Evolutionary conservation across 1,140 invertebrate genomes (phyloP), one percentile per base, ranked within the genome.

Genomic region (Lepidurus packardi): DNA sequence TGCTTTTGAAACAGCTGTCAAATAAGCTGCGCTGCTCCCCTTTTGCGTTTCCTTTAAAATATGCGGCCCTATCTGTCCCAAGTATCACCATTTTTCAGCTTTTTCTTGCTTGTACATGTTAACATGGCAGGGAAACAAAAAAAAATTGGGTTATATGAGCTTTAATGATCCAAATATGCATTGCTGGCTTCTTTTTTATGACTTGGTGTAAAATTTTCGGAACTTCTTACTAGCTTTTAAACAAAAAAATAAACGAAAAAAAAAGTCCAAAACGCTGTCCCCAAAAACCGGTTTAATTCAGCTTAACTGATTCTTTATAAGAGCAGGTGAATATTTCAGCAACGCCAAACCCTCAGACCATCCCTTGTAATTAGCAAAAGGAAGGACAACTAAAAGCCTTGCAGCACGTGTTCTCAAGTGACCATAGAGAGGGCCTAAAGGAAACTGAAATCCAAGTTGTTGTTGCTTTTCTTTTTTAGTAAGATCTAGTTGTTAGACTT

Each of bases 101-200:
- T 65, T 65, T 9, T n/a, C n/a, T 65, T 7, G 3, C 6, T 16
- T 65, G 4, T 65, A 21, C 53, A 65, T 13, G 8, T 65, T 65
- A 65, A 65, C 8, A 7, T 65, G 21, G 16, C 16, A 5, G 53
- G 21, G 53, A 7, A 11, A 34, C 34, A 34, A 34, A 34, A 65
- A 65, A 65, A 8, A 65, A 65, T 13, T 65, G 53, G 53, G 53
- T 65, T 65, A 65, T 65, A 65, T 65, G 53, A 65, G 53, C 53
- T 65, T 65, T 65, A 65, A 65, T 65, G 53, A 65, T 65, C 53
- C 53, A 65, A 65, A 65, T 65, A 65, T 65, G 53, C 53, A 65
- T 65, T 21, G 53, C 9, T 65, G 53, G 6, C 6, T n/a, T 65
- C 8, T 65, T 65, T 65, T 65, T 65, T 65, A 65, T 65, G 9